Base-by-base conservation (phyloP, 2,113 vertebrate species). In the Ictalurus punctatus region DNA sequence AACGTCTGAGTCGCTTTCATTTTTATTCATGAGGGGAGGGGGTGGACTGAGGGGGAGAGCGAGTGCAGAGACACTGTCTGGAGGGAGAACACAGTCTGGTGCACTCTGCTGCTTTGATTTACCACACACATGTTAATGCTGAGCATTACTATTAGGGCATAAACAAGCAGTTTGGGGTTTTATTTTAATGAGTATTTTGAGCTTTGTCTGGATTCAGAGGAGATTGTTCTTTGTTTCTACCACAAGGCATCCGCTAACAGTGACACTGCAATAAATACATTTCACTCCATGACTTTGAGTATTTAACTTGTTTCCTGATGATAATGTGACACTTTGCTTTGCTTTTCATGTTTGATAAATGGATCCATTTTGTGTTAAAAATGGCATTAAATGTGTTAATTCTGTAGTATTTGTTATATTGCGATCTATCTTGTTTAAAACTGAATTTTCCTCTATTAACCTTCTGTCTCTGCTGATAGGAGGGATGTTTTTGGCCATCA, bases 401-500 rank as follows among this genome's bases (percentile, higher is more conserved):
- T 56, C 27, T 81, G 52, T 58, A 37, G 78, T 52, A 12, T 34
- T 34, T 76, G n/a, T 16, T 84, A 16, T 56, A 30, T 30, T 30
- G 13, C 12, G 30, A 16, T 48, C 13, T 52, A n/a, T 79, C 17
- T 79, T 67, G 2, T 59, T 37, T 83, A 12, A 37, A 40, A 40
- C 12, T 0, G 0, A 0, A 25, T 16, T 12, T 40, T 58, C 3
- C 58, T 83, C 21, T 27, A 12, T 76, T 40, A 61, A 59, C 54
- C 54, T 52, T 73, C 52, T 84, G 30, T 37, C 48, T 91, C 61
- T 88, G 37, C 83, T 86, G 52, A 85, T 92, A 97, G 97, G 97
- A 97, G 92, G 96, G 96, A 94, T 96, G 94, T 92, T 93, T 97
- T 94, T 97, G 97, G 96, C 96, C 97, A 94, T 94, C 96, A 90